These are phyloP conservation scores for Aphaenogaster floridana DNA, from an alignment of 1,140 invertebrate species.

Conservation along the genomic window DNA sequence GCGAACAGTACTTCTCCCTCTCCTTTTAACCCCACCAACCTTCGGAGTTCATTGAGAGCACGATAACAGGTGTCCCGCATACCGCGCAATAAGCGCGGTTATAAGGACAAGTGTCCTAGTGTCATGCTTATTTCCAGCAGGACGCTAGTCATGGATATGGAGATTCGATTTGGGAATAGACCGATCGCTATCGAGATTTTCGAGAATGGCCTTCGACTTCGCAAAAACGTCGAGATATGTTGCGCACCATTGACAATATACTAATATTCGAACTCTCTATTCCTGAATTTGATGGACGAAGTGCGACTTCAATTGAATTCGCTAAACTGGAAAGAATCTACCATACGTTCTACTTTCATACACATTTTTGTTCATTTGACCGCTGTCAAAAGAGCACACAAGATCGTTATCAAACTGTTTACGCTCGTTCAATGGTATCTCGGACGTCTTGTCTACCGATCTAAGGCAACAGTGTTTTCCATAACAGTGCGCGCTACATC, in stretches of 20 bases:
- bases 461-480: neutral
- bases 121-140: constrained; percentile 4
- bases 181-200: neutral
- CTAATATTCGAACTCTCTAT: neutral
- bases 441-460: neutral
- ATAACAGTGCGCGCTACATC: constrained; percentile 41
- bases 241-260: neutral
- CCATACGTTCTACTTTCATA: neutral
- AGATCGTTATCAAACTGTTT: neutral
- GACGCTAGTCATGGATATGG: neutral
- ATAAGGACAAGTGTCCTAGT: constrained; percentile 21
- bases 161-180: constrained; percentile 1
- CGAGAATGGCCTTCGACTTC: neutral
- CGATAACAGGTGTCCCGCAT: constrained; percentile 74
- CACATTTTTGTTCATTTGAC: constrained; percentile 2
- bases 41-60: constrained; percentile 67
- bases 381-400: neutral
- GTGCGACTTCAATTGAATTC: neutral
- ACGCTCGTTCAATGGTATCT: neutral
- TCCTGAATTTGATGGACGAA: neutral
- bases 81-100: constrained; percentile 37
- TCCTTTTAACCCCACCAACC: constrained; percentile 52
- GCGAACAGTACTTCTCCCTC: constrained; percentile 69
- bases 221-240: neutral
- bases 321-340: neutral